These are phyloP conservation scores for Siniperca chuatsi DNA, from an alignment of 2,113 vertebrate genomes.

Conservation along the genomic window DNA sequence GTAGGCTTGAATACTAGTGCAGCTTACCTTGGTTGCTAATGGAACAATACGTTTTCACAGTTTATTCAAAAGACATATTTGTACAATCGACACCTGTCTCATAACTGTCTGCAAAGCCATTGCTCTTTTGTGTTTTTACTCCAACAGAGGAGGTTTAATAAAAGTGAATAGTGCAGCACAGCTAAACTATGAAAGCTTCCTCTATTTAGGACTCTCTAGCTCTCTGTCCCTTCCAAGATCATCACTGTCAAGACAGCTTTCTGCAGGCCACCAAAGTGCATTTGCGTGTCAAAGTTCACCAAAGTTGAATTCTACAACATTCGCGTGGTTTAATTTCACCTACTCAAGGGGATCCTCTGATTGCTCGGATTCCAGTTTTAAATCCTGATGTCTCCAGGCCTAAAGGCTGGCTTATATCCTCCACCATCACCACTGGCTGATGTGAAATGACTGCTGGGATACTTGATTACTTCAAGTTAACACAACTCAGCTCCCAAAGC, in stretches of 20 bases:
- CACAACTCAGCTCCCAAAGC: background rate
- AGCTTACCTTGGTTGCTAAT: background rate
- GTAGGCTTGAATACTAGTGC: background rate
- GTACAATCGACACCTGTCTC: background rate
- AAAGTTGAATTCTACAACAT: no score
- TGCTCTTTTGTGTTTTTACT: background rate
- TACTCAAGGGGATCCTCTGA: background rate
- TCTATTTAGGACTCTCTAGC: background rate
- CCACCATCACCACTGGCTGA: background rate
- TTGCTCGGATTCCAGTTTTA: background rate
- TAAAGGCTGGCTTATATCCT: background rate
- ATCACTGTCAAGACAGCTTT: background rate
- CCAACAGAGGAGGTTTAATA: background rate
- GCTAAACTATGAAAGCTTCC: background rate
- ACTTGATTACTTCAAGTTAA: slow-evolving; percentile 20
- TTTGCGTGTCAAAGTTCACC: background rate
- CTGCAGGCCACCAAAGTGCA: background rate
- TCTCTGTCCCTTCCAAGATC: background rate
- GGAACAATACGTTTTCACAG: background rate
- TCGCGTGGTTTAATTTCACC: no score
- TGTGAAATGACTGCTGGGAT: background rate
- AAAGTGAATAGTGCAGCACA: background rate
- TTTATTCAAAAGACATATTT: background rate
- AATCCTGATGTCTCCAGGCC: background rate
- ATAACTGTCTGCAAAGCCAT: background rate